Base-by-base conservation (phyloP, 2,113 vertebrate genomes). In the Aix galericulata region DNA sequence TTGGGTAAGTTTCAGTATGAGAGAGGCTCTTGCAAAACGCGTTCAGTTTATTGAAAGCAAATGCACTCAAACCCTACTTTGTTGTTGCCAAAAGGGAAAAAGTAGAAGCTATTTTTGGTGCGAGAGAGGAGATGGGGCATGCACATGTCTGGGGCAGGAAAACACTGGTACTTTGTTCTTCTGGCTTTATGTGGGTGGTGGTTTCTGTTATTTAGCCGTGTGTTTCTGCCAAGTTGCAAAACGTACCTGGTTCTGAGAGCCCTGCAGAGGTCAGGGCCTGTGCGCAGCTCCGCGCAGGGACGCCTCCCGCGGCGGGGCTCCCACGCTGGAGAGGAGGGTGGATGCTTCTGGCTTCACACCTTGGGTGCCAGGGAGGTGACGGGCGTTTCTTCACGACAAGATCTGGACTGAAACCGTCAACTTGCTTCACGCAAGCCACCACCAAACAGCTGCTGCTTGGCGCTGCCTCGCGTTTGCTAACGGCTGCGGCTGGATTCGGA, bases 111-210 rank as follows among this genome's bases (percentile, higher is more conserved):
- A 96, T 96, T 96, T 97, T 93, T 96, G 94, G 94, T 94, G 91
- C 1, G 44, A 76, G 94, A 87, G 95, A 91, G 88, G 93, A 93
- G 94, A 95, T 94, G 88, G 93, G 96, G 92, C 93, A 87, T 1
- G 56, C 89, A 95, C 74, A 67, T 48, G 96, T 96, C 94, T 96
- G 91, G 95, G 94, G 93, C 76, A 88, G 88, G 91, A 94, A 95
- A 94, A 95, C 95, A 91, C 82, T 96, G 82, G 88, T 72, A 88
- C 95, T 95, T 96, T 96, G 96, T 96, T 97, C 91, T 95, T 25
- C 91, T 83, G 85, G 88, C 95, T 97, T 96, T 66, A 90, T 88
- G 94, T 95, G 93, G 95, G 95, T 96, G 95, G 95, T 90, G 93
- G 95, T 95, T 95, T 95, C 96, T 94, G 96, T 94, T 96, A 52